These are phyloP conservation scores for Acrobasis repandana DNA, from an alignment of 2,888 invertebrate genomes.

Conservation along the genomic window DNA sequence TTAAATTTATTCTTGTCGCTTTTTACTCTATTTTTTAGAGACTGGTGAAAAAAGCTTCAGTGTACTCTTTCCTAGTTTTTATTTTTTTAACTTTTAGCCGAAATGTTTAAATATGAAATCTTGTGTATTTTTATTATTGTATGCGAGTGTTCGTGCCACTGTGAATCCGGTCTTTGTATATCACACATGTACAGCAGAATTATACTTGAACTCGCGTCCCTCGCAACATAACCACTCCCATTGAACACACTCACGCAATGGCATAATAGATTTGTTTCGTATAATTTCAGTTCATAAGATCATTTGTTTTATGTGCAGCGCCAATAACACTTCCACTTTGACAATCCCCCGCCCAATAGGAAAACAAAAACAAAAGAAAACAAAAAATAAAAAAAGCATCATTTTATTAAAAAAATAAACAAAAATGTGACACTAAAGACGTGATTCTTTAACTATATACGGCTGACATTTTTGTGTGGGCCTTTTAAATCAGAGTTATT, in stretches of 20 bases:
- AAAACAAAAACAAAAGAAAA: constrained; percentile 54
- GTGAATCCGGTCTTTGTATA: constrained; percentile 10
- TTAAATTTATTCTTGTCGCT: too few relatives aligned
- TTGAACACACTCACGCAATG: constrained; percentile 59
- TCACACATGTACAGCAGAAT: constrained; percentile 78
- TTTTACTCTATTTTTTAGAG: too few relatives aligned
- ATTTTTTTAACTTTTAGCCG: too few relatives aligned
- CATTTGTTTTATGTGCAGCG: constrained; percentile 69
- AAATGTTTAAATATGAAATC: too few relatives aligned
- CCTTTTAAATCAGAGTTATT: not conserved
- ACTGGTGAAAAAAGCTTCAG: too few relatives aligned
- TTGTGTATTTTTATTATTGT: too few relatives aligned
- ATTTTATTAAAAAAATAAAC: constrained; percentile 67
- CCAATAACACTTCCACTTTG: constrained; percentile 74
- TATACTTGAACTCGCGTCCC: constrained; percentile 66
- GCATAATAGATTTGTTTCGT: constrained; percentile 51
- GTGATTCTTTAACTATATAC: constrained; percentile 44
- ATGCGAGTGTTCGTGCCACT: not conserved
- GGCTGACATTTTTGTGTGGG: constrained; percentile 31
- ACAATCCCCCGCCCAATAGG: constrained; percentile 73
- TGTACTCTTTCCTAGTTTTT: too few relatives aligned
- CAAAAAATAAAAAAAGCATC: constrained; percentile 51
- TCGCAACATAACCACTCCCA: constrained; percentile 55
- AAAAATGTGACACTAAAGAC: constrained; percentile 45
- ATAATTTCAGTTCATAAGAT: constrained; percentile 60